phyloP scores from a whole-genome alignment of 2,797 vertebrate species.

The Ciconia nigra region DNA sequence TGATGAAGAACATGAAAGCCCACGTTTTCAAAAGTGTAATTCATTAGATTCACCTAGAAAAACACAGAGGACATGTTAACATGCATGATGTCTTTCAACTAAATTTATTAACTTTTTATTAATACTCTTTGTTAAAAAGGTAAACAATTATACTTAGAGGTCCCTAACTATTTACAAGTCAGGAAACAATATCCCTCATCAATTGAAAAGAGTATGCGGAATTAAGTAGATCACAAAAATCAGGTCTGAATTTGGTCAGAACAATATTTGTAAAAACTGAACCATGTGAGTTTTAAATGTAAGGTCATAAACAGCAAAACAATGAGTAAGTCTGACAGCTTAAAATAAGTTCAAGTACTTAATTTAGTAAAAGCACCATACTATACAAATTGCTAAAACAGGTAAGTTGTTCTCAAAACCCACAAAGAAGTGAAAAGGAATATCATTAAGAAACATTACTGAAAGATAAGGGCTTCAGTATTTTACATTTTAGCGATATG shows the following conservation, averaged over 20 bases:
- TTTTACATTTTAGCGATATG: not conserved
- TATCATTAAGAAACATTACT: not conserved
- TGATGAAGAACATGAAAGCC: slow-evolving; percentile 95
- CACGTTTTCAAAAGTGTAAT: slow-evolving; percentile 97
- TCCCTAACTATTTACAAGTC: not conserved
- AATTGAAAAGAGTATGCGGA: not conserved
- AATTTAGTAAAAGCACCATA: not conserved
- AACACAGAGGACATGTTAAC: not conserved
- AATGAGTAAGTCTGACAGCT: not conserved
- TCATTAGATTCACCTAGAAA: slow-evolving; percentile 87
- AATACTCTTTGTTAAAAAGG: not conserved
- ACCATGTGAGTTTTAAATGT: not conserved
- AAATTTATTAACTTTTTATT: not conserved
- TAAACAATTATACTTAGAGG: not conserved
- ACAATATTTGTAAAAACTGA: not conserved
- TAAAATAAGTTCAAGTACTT: not conserved
- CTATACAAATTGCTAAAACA: not conserved
- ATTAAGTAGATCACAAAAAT: not conserved
- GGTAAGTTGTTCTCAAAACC: not conserved
- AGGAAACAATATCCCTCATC: not conserved
- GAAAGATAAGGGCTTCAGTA: not conserved
- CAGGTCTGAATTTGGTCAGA: not conserved
- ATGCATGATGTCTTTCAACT: not conserved
- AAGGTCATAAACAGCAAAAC: not conserved
- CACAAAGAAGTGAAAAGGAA: not conserved